Conservation (phyloP, 2,113 vertebrate species). For the Phyllostomus discolor region DNA sequence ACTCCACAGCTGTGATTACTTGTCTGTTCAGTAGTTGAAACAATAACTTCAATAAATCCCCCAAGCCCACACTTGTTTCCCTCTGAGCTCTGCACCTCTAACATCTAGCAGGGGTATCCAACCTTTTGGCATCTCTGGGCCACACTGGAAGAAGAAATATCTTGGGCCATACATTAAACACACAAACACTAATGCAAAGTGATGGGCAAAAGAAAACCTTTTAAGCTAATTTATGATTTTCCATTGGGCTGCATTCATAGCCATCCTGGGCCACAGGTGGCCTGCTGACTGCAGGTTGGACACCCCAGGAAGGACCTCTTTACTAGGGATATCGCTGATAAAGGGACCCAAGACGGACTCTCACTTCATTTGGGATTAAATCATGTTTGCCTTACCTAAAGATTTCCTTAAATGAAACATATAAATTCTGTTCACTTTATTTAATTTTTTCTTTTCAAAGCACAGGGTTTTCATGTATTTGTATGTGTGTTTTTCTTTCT, state of each 20-base stretch:
- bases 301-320: no score
- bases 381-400: not conserved
- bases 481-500: not conserved
- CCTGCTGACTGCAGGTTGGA: no score
- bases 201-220: no score
- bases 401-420: not conserved
- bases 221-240: no score
- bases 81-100: not conserved
- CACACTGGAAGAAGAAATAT: no score
- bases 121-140: no score
- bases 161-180: no score
- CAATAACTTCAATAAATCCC: not conserved
- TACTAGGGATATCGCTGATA: fast-evolving
- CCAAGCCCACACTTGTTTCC: not conserved
- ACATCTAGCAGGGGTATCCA: not conserved
- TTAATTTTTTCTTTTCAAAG: not conserved
- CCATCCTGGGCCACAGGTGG: no score
- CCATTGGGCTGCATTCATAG: no score
- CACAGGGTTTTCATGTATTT: not conserved
- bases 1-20: not conserved
- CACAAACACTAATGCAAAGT: no score
- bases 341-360: not conserved
- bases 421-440: not conserved
- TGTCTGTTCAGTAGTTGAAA: not conserved
- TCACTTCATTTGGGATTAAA: not conserved